Evolutionary conservation across 2,888 invertebrate species (phyloP).

Genomic region (Hirtodrosophila histrioides): DNA sequence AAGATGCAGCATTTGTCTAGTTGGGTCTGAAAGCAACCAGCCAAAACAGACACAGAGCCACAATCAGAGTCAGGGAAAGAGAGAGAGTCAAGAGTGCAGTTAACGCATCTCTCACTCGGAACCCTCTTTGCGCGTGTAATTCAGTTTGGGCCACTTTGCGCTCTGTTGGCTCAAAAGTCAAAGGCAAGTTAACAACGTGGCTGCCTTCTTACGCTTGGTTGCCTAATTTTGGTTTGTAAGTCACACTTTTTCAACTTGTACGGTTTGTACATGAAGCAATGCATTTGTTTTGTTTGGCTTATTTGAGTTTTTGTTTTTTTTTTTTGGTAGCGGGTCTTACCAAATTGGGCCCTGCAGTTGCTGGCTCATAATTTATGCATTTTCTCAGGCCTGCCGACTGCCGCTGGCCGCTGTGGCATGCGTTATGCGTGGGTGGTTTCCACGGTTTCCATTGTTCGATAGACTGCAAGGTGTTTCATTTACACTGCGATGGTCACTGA

Average conservation of each 20-base stretch:
- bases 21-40: conserved; percentile 28
- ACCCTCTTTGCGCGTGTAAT: too few species aligned
- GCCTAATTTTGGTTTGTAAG: conserved; percentile 66
- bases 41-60: conserved; percentile 5
- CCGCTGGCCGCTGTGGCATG: not conserved
- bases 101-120: conserved; percentile 33
- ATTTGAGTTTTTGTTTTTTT: conserved; percentile 1
- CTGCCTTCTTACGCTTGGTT: conserved; percentile 59
- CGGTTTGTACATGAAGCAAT: conserved; percentile 29
- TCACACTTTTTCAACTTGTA: conserved; percentile 52
- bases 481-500: conserved; percentile 54
- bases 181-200: conserved; percentile 34
- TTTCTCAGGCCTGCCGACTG: conserved; percentile 42
- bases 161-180: conserved; percentile 52
- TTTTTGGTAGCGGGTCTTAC: conserved; percentile 9
- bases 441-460: conserved; percentile 2
- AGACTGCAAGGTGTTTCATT: conserved; percentile 62
- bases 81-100: conserved; percentile 38
- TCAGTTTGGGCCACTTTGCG: conserved; percentile 54
- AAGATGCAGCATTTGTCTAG: conserved; percentile 9
- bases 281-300: conserved; percentile 20
- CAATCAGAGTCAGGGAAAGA: not conserved
- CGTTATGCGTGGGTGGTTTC: conserved; percentile 54
- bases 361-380: conserved; percentile 52
- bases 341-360: conserved; percentile 19